Percentiles rank a stretch among this genome's conserved stretches.
These are phyloP conservation scores for Darevskia nairensis DNA, from an alignment of 2,797 vertebrate species.

Conservation along the genomic window DNA sequence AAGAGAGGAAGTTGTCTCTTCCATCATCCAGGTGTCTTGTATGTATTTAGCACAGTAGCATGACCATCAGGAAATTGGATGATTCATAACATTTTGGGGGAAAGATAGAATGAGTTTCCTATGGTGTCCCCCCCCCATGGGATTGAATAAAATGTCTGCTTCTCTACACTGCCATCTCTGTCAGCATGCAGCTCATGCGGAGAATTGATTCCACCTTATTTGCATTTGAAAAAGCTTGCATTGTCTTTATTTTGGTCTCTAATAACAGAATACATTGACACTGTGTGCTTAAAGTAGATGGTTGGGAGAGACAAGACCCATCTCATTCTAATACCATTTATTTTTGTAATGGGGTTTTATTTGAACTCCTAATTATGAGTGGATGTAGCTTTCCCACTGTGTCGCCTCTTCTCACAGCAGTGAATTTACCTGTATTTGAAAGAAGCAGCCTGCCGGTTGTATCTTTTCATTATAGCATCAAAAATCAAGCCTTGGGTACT, in stretches of 20 bases:
- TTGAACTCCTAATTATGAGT: constrained; percentile 8
- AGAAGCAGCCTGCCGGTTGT: neutral
- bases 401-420: neutral
- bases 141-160: constrained; percentile 14
- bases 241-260: neutral
- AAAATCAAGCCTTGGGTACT: constrained; percentile 3
- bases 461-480: constrained; percentile 21
- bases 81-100: constrained; percentile 40
- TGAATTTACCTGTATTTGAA: constrained; percentile 38
- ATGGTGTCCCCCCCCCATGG: neutral
- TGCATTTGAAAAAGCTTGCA: neutral
- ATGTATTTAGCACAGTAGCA: constrained; percentile 30
- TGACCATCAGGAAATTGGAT: constrained; percentile 60
- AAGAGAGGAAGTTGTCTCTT: constrained; percentile 68
- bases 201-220: constrained; percentile 19
- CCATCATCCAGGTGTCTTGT: constrained; percentile 52
- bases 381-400: neutral
- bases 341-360: constrained; percentile 29
- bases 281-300: neutral
- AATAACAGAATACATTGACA: neutral
- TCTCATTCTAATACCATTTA: constrained; percentile 22
- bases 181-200: neutral
- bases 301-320: constrained; percentile 13
- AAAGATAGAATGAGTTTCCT: constrained; percentile 61
- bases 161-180: constrained; percentile 1